Base-by-base conservation (phyloP, 2,113 vertebrate species). In the Aviceda subcristata region DNA sequence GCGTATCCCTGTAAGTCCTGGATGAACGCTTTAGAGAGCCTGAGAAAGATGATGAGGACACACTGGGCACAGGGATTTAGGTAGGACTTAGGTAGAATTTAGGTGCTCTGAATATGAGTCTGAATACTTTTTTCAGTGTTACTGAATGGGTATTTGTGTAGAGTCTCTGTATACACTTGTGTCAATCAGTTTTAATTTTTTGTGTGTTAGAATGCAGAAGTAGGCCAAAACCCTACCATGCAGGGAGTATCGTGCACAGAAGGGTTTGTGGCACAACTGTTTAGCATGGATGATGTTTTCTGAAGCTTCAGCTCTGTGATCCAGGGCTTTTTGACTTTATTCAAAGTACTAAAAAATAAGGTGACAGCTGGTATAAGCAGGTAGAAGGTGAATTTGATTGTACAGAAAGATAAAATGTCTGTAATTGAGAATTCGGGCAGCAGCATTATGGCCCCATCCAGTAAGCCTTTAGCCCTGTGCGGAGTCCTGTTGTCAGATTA, bases 201-300 rank as follows among this genome's bases (percentile, higher is more conserved):
- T 81, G 26, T 62, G 27, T 53, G 41, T 69, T 43, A 43, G 55
- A 62, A 66, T 55, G 55, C 55, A 59, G 12, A 80, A 89, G n/a
- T 9, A 59, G 55, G 46, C 23, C 68, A 72, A 39, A 81, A 57
- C 9, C 19, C n/a, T 45, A 9, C 23, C 8, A 7, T 24, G 15
- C 68, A 46, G 60, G 32, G n/a, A 6, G 7, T 13, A 5, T 27
- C 1, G 6, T 0, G 0, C 43, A 34, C 46, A 51, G 21, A 46
- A 48, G 8, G 6, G 0, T 63, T 80, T 43, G 30, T 86, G 56
- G 13, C 64, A 53, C 15, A 43, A 1, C 55, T 5, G 2, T 53
- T 79, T 32, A 56, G 46, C 1, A 0, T 69, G 43, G 72, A 23
- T 85, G 57, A 29, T 39, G 41, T 34, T 69, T 95, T 67, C 41